These are phyloP conservation scores for Hippocampus barbouri DNA, from an alignment of 2,113 vertebrate species.

Conservation along the genomic window DNA sequence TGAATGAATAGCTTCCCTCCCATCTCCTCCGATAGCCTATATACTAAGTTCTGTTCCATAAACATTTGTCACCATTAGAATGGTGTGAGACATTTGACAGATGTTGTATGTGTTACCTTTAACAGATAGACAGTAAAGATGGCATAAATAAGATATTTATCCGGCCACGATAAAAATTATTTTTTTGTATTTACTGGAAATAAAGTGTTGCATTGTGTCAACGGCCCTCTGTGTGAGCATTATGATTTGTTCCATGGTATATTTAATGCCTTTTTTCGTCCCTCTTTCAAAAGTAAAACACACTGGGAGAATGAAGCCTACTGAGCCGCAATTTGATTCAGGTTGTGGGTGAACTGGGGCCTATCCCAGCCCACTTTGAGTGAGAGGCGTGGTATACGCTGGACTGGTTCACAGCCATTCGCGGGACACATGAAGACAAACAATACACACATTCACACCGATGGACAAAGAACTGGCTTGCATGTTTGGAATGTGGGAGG, in stretches of 20 bases:
- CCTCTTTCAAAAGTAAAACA: too few relatives aligned
- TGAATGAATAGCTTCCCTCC: conserved; percentile 27
- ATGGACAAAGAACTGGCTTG: too few relatives aligned
- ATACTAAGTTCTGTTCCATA: conserved; percentile 28
- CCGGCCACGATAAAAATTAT: conserved; percentile 69
- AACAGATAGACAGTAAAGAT: conserved; percentile 36
- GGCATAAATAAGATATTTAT: conserved; percentile 65
- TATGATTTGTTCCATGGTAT: not conserved
- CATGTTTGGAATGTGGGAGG: too few relatives aligned
- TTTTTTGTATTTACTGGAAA: conserved; percentile 79
- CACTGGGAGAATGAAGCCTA: too few relatives aligned
- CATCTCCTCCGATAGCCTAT: conserved; percentile 38
- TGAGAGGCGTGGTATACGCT: too few relatives aligned
- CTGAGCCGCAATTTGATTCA: too few relatives aligned
- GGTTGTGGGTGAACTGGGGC: not conserved
- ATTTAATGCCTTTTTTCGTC: too few relatives aligned
- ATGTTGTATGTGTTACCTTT: conserved; percentile 1
- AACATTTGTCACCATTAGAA: conserved; percentile 47
- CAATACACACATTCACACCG: too few relatives aligned
- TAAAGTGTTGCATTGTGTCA: conserved; percentile 67
- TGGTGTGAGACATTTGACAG: conserved; percentile 52
- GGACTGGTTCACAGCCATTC: too few relatives aligned
- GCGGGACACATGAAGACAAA: too few relatives aligned
- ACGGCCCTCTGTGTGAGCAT: not conserved
- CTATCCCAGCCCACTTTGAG: not conserved